Evolutionary conservation across 2,888 invertebrate genomes (phyloP), one percentile per base, ranked within the genome.

Genomic region (Heliconius erato): DNA sequence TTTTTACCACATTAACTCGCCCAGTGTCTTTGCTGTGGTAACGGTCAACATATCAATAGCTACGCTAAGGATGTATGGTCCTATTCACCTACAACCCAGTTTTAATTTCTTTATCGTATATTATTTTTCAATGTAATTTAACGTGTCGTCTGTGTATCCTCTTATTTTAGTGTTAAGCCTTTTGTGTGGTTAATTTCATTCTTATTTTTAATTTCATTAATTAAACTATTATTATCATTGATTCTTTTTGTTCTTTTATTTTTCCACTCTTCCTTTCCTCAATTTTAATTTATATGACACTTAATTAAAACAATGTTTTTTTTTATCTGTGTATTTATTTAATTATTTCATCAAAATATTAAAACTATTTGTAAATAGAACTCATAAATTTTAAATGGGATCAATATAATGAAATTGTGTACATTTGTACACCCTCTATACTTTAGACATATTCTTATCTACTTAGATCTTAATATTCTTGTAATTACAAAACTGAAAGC

Each of bases 131-230:
- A 86, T 89, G 89, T 91, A 89, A 89, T 91, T 90, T 90, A 91
- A 89, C 90, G 89, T 90, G 91, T 92, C 91, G 91, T 93, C 91
- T 83, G 76, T 83, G 79, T 86, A 91, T 91, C 92, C 92, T 93
- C 93, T 93, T 93, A 92, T 91, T 91, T 93, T 95, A 95, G 94
- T 90, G 88, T 92, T 95, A 95, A 95, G 95, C 91, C 94, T 94
- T 94, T 92, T 94, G 95, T 95, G 95, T 95, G 95, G 92, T 96
- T 95, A 95, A 92, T 96, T 95, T 95, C 95, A 92, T 93, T 92
- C 95, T 95, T 94, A 95, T 94, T 95, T 94, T 95, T 95, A 94
- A 92, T 95, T 95, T 95, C 93, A 92, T 95, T 74, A 93, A 95
- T 95, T 95, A 96, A 96, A 95, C 92, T 94, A 94, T 94, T 94